These are phyloP conservation scores for Acanthococcus lagerstroemiae DNA, from an alignment of 2,888 invertebrate species.

Conservation along the genomic window DNA sequence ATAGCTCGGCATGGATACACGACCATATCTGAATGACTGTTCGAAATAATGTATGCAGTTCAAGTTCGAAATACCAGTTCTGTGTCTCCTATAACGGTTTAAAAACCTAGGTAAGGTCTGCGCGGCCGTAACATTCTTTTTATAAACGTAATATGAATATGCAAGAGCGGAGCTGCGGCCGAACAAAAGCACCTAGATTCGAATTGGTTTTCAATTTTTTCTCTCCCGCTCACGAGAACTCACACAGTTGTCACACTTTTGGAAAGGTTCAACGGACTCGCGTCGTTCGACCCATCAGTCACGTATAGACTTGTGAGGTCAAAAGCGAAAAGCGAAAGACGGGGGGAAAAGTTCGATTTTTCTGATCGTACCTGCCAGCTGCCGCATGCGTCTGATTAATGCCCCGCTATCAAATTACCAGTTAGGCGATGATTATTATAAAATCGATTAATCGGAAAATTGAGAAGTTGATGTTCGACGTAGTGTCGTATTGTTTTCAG, in stretches of 20 bases:
- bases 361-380: no score
- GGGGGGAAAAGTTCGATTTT: no score
- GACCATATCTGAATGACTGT: slow-evolving; percentile 19
- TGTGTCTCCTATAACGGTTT: slow-evolving; percentile 22
- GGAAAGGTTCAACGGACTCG: slow-evolving; percentile 15
- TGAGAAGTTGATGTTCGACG: no score
- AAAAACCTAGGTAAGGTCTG: slow-evolving; percentile 9
- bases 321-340: no score
- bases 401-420: no score
- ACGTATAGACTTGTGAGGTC: no score
- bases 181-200: background rate
- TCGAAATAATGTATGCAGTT: slow-evolving; percentile 18
- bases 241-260: slow-evolving; percentile 26
- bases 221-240: slow-evolving; percentile 17
- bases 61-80: slow-evolving; percentile 28
- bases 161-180: no score
- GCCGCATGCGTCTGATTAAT: no score
- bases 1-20: slow-evolving; percentile 11
- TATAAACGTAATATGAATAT: background rate
- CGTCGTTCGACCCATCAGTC: no score
- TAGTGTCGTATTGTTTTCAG: no score
- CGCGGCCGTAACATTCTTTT: slow-evolving; percentile 14
- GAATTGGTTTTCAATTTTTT: background rate
- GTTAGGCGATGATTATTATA: no score
- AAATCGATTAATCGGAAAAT: no score